Conservation (phyloP, 2,888 invertebrate species). For the Aethes cnicana region DNA sequence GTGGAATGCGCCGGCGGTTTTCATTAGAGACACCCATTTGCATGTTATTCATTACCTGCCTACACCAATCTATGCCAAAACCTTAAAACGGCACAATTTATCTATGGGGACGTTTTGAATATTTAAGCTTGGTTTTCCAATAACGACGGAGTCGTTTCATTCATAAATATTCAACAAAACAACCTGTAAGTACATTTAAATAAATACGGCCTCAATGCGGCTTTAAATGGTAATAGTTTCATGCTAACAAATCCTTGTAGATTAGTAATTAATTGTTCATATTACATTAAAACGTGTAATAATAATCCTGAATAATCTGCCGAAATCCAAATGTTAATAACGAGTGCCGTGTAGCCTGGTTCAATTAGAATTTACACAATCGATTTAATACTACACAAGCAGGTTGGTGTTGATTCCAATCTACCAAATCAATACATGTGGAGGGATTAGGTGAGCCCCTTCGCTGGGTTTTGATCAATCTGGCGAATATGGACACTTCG, state of each 20-base stretch:
- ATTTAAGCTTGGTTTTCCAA: slow-evolving; percentile 1
- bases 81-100: slow-evolving; percentile 18
- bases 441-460: slow-evolving; percentile 31
- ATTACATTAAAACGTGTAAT: slow-evolving; percentile 20
- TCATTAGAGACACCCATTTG: slow-evolving; percentile 30
- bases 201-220: too few species aligned
- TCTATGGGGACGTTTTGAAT: slow-evolving; percentile 19
- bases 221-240: too few species aligned
- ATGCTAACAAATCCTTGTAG: slow-evolving; percentile 13
- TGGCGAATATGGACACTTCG: slow-evolving; percentile 23
- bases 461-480: slow-evolving; percentile 18
- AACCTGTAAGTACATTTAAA: too few species aligned
- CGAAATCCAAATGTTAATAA: slow-evolving; percentile 28
- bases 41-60: slow-evolving; percentile 30
- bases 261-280: slow-evolving; percentile 21
- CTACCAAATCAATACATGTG: slow-evolving; percentile 41
- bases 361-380: slow-evolving; percentile 32
- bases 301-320: slow-evolving; percentile 28
- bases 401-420: slow-evolving; percentile 46
- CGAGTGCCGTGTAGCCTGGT: slow-evolving; percentile 4
- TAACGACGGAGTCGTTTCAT: not conserved
- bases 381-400: slow-evolving; percentile 31
- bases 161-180: not conserved
- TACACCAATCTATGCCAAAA: slow-evolving; percentile 22
- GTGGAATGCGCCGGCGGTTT: slow-evolving; percentile 13